These are phyloP conservation scores for Phyllostomus hastatus DNA, from an alignment of 2,113 vertebrate species.

Conservation along the genomic window DNA sequence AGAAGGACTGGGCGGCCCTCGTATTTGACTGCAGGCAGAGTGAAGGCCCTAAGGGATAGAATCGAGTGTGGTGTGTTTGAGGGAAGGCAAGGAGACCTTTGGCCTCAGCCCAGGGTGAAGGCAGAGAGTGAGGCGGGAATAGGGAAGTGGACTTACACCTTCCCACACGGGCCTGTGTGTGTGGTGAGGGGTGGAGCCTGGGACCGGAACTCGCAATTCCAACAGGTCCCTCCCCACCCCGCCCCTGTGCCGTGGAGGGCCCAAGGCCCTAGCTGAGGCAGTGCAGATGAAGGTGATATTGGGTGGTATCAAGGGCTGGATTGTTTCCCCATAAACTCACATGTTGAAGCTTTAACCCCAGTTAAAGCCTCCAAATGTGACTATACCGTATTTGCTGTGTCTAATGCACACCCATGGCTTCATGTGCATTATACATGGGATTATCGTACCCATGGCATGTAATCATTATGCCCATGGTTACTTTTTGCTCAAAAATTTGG, in stretches of 20 bases:
- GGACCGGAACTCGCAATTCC: background rate
- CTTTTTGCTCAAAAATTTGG: too few relatives aligned
- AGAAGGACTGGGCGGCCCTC: background rate
- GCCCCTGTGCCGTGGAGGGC: background rate
- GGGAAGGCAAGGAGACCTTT: too few relatives aligned
- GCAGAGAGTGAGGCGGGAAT: background rate
- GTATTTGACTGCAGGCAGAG: background rate
- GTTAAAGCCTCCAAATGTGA: background rate
- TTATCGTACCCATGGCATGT: too few relatives aligned
- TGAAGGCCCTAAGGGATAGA: background rate
- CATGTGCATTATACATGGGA: too few relatives aligned
- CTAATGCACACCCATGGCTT: too few relatives aligned
- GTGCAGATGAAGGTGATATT: background rate
- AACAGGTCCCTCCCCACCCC: too few relatives aligned
- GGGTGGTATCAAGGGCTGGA: background rate
- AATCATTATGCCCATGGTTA: too few relatives aligned
- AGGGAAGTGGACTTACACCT: background rate
- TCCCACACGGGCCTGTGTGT: background rate
- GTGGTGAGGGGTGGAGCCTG: rapidly evolving
- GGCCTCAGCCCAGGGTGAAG: background rate
- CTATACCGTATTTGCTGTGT: too few relatives aligned
- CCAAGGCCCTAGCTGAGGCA: too few relatives aligned
- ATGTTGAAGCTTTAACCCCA: background rate
- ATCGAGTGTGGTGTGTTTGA: background rate
- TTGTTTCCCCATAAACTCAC: background rate